Evolutionary conservation across 2,888 invertebrate species (phyloP).

Genomic region (Brenthis daphne): DNA sequence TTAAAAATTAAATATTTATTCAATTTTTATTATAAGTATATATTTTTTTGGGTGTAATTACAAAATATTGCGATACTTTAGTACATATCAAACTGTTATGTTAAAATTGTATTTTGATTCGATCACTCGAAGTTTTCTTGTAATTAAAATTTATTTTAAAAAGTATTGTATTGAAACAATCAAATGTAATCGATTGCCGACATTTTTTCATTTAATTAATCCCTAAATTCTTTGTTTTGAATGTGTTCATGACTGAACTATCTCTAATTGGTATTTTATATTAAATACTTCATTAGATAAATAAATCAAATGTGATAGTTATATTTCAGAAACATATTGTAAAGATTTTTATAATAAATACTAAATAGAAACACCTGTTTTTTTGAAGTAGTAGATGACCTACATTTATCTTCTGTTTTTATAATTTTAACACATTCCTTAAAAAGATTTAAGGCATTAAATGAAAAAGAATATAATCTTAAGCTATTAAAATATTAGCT

Average conservation of each 20-base stretch:
- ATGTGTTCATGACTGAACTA: neutral
- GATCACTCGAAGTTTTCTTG: conserved; percentile 4
- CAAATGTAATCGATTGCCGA: neutral
- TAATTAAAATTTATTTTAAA: conserved; percentile 1
- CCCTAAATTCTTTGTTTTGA: neutral
- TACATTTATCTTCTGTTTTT: conserved; percentile 33
- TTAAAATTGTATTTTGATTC: conserved; percentile 15
- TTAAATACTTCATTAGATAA: neutral
- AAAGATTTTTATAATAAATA: conserved; percentile 1
- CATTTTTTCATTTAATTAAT: neutral
- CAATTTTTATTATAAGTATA: conserved; percentile 10
- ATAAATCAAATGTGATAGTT: neutral
- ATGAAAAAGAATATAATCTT: neutral
- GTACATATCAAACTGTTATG: conserved; percentile 12
- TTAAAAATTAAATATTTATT: conserved; percentile 19
- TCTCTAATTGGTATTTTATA: neutral
- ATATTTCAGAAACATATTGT: no score
- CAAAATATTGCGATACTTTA: conserved; percentile 26
- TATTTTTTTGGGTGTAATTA: conserved; percentile 23
- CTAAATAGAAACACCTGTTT: conserved; percentile 8
- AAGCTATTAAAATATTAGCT: neutral
- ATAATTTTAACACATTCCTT: neutral
- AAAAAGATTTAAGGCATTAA: neutral
- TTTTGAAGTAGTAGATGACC: conserved; percentile 35
- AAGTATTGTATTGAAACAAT: neutral